Evolutionary conservation across 2,113 vertebrate genomes (phyloP).

Genomic region (Syrmaticus mikado): DNA sequence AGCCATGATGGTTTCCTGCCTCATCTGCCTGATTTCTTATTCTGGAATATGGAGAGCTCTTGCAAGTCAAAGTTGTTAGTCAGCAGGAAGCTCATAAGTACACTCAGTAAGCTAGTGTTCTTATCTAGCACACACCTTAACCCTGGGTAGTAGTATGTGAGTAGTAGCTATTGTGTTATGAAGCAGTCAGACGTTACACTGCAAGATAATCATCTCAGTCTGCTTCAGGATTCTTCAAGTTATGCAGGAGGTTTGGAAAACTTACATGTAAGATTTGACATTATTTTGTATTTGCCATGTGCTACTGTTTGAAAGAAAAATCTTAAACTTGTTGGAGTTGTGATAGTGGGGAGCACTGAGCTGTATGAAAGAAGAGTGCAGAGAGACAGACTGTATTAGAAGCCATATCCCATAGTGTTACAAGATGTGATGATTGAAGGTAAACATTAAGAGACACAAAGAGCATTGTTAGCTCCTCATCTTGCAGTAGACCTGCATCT

Average conservation of each 20-base stretch:
- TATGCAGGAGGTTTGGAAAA: neutral
- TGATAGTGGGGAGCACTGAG: rapidly evolving
- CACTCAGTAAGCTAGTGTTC: neutral
- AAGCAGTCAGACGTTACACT: rapidly evolving
- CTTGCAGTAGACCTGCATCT: neutral
- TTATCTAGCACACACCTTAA: neutral
- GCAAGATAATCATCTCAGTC: neutral
- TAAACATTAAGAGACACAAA: neutral
- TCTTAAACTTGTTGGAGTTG: neutral
- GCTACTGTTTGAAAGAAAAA: neutral
- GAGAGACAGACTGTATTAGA: neutral
- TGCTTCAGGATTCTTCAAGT: neutral
- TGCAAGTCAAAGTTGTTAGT: neutral
- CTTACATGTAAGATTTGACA: neutral
- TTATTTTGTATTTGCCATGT: neutral
- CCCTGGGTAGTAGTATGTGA: neutral
- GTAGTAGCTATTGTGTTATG: neutral
- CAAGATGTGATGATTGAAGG: neutral
- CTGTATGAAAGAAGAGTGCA: neutral
- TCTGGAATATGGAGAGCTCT: too few relatives aligned
- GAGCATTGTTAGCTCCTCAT: neutral
- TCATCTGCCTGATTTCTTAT: too few relatives aligned
- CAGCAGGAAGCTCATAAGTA: neutral
- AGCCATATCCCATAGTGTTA: neutral
- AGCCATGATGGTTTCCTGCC: too few relatives aligned